A percentile compares a stretch with the other conserved stretches of the same genome.
Evolutionary conservation across 2,797 vertebrate genomes (phyloP).

Genomic region (Crenuchus spilurus): DNA sequence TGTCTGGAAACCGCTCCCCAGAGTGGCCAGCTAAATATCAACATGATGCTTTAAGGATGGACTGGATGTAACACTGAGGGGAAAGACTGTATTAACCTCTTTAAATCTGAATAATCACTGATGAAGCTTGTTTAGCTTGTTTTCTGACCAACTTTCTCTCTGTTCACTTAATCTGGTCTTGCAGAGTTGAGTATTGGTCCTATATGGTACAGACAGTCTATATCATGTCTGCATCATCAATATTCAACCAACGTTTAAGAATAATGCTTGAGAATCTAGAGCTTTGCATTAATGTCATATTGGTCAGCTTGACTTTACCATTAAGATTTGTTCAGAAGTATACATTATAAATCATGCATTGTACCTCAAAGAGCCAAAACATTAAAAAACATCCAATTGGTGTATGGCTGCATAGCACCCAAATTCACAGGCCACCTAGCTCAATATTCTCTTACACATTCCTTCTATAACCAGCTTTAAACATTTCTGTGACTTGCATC

Average conservation of each 20-base stretch:
- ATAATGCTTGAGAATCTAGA: slow-evolving; percentile 50
- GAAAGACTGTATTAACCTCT: slow-evolving; percentile 7
- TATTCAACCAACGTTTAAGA: slow-evolving; percentile 29
- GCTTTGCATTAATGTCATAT: slow-evolving; percentile 20
- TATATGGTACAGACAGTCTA: slow-evolving; percentile 14
- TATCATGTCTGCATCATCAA: slow-evolving; percentile 56
- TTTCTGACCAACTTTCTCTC: slow-evolving; percentile 31
- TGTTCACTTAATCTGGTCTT: slow-evolving; percentile 35
- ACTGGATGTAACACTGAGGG: too few species aligned
- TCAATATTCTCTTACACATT: too few species aligned
- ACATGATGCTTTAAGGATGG: too few species aligned
- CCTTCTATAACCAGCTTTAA: too few species aligned
- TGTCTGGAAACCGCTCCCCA: too few species aligned
- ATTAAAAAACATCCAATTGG: too few species aligned
- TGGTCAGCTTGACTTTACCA: slow-evolving; percentile 56
- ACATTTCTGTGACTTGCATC: too few species aligned
- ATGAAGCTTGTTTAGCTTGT: slow-evolving; percentile 25
- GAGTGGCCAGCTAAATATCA: too few species aligned
- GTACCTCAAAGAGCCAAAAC: too few species aligned
- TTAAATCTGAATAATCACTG: slow-evolving; percentile 16
- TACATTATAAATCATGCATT: not conserved
- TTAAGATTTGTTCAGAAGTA: not conserved
- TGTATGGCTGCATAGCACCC: too few species aligned
- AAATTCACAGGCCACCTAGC: too few species aligned
- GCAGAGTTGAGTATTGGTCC: slow-evolving; percentile 14